Percentiles rank a stretch among this genome's conserved stretches.
These are phyloP conservation scores for Tiphia femorata DNA, from an alignment of 2,888 invertebrate genomes.

Conservation along the genomic window DNA sequence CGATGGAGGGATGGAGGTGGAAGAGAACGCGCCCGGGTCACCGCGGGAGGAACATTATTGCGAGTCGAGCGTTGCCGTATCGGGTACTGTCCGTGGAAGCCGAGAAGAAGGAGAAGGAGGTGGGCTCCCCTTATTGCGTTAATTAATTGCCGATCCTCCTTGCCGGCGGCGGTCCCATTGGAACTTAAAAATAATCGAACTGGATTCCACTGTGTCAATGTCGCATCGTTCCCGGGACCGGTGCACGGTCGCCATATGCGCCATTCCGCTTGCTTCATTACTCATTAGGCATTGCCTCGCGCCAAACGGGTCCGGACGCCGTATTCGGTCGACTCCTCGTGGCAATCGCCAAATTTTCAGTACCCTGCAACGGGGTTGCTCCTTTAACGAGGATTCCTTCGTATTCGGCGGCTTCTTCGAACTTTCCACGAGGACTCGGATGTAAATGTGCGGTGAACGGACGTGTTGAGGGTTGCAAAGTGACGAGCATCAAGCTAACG, in stretches of 20 bases:
- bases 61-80: constrained; percentile 13
- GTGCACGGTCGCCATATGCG: constrained; percentile 10
- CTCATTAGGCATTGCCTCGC: constrained; percentile 11
- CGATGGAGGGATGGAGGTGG: constrained; percentile 21
- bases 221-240: constrained; percentile 7
- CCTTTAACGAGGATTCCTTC: too few relatives aligned
- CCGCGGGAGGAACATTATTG: constrained; percentile 28
- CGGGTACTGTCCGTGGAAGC: too few relatives aligned
- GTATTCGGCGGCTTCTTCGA: too few relatives aligned
- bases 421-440: too few relatives aligned
- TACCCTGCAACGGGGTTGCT: too few relatives aligned
- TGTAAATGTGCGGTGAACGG: too few relatives aligned
- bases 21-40: constrained; percentile 25
- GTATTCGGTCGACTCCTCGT: too few relatives aligned
- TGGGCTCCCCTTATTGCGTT: constrained; percentile 41
- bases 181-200: constrained; percentile 49
- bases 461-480: too few relatives aligned
- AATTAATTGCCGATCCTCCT: constrained; percentile 44
- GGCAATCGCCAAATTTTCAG: too few relatives aligned
- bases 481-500: too few relatives aligned
- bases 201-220: constrained; percentile 47
- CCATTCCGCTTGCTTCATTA: constrained; percentile 21
- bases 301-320: too few relatives aligned
- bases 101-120: too few relatives aligned
- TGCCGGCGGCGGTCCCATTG: constrained; percentile 36